phyloP scores from a whole-genome alignment of 2,113 vertebrate species.

The Mus spicilegus region DNA sequence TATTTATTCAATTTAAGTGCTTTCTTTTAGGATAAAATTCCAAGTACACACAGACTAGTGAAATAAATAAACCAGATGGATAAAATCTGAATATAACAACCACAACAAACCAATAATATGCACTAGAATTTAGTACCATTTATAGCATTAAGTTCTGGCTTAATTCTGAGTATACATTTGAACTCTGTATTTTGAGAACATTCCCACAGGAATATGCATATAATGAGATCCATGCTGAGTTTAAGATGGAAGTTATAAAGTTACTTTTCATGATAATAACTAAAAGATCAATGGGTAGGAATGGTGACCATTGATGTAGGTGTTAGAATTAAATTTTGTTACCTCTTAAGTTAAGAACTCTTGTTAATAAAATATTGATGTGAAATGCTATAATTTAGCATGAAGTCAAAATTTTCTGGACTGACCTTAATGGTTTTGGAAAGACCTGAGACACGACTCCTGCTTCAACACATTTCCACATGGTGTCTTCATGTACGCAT shows the following conservation, averaged over 20 bases:
- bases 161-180: not conserved
- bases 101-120: not conserved
- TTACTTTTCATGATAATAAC: not conserved
- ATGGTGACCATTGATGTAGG: not conserved
- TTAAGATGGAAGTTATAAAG: not conserved
- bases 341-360: not conserved
- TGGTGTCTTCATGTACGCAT: accelerated
- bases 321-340: not conserved
- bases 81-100: slow-evolving; percentile 42
- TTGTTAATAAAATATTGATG: not conserved
- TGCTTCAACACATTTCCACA: not conserved
- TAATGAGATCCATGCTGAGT: not conserved
- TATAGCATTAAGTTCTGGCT: not conserved
- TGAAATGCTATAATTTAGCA: not conserved
- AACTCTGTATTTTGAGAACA: not conserved
- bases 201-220: not conserved
- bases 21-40: slow-evolving; percentile 52
- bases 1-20: slow-evolving; percentile 33
- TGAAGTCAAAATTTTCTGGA: not conserved
- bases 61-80: slow-evolving; percentile 7
- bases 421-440: not conserved
- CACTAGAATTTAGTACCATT: not conserved
- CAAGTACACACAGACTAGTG: not conserved
- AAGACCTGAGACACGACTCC: not conserved
- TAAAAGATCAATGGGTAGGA: not conserved